A percentile compares a stretch with the other conserved stretches of the same genome.
phyloP scores from a whole-genome alignment of 2,113 vertebrate genomes.

The Lagopus leucura region DNA sequence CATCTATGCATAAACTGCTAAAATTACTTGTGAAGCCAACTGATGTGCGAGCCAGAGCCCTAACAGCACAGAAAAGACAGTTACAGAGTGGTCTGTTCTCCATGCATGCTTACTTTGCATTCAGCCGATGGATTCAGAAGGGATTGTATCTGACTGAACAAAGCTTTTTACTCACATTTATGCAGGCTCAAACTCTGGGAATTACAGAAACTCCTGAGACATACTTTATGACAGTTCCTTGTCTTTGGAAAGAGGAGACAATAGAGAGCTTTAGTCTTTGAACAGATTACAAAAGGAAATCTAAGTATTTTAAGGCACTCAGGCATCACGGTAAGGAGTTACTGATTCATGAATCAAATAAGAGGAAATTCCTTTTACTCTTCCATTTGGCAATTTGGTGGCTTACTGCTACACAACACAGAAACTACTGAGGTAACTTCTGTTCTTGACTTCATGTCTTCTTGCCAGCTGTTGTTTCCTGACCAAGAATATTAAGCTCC shows the following conservation, averaged over 20 bases:
- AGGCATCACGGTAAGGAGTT: constrained; percentile 12
- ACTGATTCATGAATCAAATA: constrained; percentile 56
- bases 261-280: constrained; percentile 55
- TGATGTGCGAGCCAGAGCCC: neutral
- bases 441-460: neutral
- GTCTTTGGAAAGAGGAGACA: constrained; percentile 51
- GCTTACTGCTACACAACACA: neutral
- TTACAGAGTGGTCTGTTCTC: neutral
- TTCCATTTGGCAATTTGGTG: neutral
- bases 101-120: neutral
- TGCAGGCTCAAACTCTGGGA: constrained; percentile 58
- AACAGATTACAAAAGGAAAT: constrained; percentile 59
- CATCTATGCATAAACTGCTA: neutral
- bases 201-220: constrained; percentile 57
- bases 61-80: neutral
- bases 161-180: constrained; percentile 60
- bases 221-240: constrained; percentile 48
- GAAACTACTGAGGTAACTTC: neutral
- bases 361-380: constrained; percentile 28
- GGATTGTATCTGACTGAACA: constrained; percentile 45
- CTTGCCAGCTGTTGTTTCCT: neutral
- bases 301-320: constrained; percentile 59
- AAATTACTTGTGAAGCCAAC: constrained; percentile 36
- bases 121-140: constrained; percentile 1
- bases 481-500: neutral